Conservation (phyloP, 1,140 invertebrate species). For the Nebria ingens region DNA sequence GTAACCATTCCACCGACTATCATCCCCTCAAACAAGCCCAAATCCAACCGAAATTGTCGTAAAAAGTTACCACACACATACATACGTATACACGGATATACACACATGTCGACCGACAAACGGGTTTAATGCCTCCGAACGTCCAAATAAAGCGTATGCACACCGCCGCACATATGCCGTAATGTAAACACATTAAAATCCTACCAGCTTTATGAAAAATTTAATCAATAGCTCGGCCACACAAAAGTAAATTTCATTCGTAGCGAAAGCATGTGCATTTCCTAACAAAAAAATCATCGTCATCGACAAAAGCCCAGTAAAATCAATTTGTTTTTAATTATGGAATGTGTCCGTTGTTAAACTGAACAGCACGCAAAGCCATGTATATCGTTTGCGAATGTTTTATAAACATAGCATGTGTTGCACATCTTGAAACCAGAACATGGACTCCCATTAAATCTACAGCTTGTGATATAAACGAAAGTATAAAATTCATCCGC, state of each 20-base stretch:
- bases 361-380: not conserved
- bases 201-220: not conserved
- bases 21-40: not conserved
- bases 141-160: conserved; percentile 4
- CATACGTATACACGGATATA: too few species aligned
- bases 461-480: conserved; percentile 7
- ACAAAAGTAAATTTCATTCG: conserved; percentile 1
- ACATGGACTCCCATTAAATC: conserved; percentile 2
- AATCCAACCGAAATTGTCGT: conserved; percentile 7
- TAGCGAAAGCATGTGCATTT: not conserved
- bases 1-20: conserved; percentile 30
- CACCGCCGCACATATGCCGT: conserved; percentile 2
- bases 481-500: not conserved
- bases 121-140: not conserved
- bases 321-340: conserved; percentile 1
- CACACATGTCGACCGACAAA: conserved; percentile 4
- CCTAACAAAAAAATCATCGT: not conserved
- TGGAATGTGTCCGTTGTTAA: not conserved
- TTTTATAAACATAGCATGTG: not conserved
- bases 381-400: not conserved
- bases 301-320: too few species aligned
- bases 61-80: conserved; percentile 7
- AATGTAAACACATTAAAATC: conserved; percentile 8
- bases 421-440: conserved; percentile 1
- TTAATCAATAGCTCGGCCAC: conserved; percentile 7